Evolutionary conservation across 2,888 invertebrate genomes (phyloP).

Genomic region (Mechanitis messenoides): DNA sequence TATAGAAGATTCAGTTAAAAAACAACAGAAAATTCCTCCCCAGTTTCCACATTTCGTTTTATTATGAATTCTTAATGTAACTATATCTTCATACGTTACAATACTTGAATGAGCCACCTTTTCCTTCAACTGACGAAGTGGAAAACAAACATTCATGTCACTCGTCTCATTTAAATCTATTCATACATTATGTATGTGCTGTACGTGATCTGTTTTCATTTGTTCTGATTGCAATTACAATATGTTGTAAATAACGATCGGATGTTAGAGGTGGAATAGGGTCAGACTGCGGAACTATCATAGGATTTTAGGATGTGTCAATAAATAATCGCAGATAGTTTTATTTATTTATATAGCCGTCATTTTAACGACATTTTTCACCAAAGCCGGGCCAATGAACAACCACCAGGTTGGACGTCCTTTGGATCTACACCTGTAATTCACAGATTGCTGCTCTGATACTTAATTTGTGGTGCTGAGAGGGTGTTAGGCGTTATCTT

Average conservation of each 20-base stretch:
- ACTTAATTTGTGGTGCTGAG: no score
- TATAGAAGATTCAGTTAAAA: not conserved
- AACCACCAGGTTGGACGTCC: no score
- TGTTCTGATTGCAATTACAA: conserved; percentile 37
- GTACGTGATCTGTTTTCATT: conserved; percentile 36
- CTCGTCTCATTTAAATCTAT: conserved; percentile 34
- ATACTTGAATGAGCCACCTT: conserved; percentile 18
- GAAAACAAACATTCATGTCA: conserved; percentile 33
- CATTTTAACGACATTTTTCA: no score
- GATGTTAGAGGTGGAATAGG: conserved; percentile 20
- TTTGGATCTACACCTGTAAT: no score
- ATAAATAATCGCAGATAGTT: no score
- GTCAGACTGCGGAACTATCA: conserved; percentile 8
- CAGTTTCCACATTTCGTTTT: no score
- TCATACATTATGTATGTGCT: conserved; percentile 37
- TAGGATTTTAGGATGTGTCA: no score
- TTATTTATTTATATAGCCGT: no score
- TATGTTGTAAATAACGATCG: conserved; percentile 32
- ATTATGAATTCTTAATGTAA: not conserved
- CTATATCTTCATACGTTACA: not conserved
- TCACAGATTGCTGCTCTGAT: no score
- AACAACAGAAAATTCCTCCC: not conserved
- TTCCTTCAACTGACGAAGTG: conserved; percentile 18
- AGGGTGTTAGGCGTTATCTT: no score
- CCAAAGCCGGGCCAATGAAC: no score